Evolutionary conservation across 2,797 vertebrate species (phyloP), one percentile per base, ranked within the genome.

Genomic region (Jordanella pulchra): DNA sequence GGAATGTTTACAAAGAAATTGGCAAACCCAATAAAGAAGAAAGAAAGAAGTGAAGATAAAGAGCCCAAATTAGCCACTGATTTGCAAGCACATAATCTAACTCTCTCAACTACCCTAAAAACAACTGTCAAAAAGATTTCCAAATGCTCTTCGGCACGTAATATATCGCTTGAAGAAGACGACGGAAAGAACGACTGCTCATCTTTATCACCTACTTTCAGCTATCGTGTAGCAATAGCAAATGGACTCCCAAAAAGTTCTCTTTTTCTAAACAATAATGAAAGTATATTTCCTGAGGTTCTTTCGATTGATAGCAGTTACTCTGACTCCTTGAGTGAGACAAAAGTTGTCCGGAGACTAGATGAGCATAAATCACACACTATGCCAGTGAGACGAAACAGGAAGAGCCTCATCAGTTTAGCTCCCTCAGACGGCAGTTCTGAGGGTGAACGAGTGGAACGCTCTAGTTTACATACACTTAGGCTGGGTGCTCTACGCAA

Each of bases 1-100:
- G 98, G 97, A 99, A 99, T 99, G 98, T 99, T 99, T 96, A 97
- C 97, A 98, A 99, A 97, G 97, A 99, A 98, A 98, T 91, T 91
- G 95, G 97, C 94, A 89, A 97, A 96, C 93, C 96, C 95, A 93
- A 96, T 95, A 86, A 97, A 96, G 94, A 98, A 96, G 94, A 98
- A 94, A 95, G 96, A 98, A 83, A 95, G 92, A 93, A 92, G 83
- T 76, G 95, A 95, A 90, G 95, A 94, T 90, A 96, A 96, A 91
- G 94, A 97, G 80, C 95, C 95, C 81, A 96, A 95, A 85, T 89
- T 95, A 85, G 89, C 90, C 91, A 87, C 93, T 39, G 92, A 94
- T 90, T 93, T 94, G 85, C 96, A 94, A 90, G 89, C 85, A 86
- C 96, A 95, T 75, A 94, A 95, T 90, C 95, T 94, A 78, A 97